Conservation (phyloP, 2,113 vertebrate species). For the Psephotus haematonotus region DNA sequence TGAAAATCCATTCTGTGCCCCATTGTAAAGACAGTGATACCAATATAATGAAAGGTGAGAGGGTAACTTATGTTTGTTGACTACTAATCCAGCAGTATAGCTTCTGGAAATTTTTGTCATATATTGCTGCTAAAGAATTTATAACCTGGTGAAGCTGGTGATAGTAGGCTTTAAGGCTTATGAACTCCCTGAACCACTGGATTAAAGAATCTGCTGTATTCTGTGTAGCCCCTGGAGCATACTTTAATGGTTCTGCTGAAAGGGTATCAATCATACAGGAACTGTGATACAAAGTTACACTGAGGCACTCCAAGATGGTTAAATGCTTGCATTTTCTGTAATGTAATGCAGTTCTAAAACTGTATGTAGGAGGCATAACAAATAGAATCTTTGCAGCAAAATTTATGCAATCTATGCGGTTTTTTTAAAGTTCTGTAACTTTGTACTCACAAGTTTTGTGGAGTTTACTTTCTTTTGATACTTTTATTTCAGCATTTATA, state of each 20-base stretch:
- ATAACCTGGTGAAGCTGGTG: slow-evolving; percentile 27
- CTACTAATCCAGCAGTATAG: slow-evolving; percentile 27
- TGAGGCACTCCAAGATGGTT: neutral
- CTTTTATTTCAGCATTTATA: neutral
- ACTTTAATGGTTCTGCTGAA: slow-evolving; percentile 49
- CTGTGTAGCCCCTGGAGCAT: slow-evolving; percentile 48
- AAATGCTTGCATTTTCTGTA: slow-evolving; percentile 19
- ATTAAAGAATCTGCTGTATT: slow-evolving; percentile 50
- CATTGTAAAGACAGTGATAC: neutral
- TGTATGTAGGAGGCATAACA: neutral
- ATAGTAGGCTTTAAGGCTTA: slow-evolving; percentile 41
- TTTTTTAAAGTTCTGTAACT: neutral
- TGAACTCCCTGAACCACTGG: slow-evolving; percentile 18
- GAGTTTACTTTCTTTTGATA: neutral
- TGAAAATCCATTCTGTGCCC: neutral
- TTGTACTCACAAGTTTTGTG: neutral
- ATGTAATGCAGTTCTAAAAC: neutral
- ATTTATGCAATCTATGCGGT: neutral
- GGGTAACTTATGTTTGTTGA: neutral
- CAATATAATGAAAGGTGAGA: slow-evolving; percentile 4
- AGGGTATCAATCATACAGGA: slow-evolving; percentile 43
- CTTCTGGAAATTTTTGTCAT: slow-evolving; percentile 41
- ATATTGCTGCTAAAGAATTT: slow-evolving; percentile 54
- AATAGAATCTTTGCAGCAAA: neutral
- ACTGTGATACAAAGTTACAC: neutral